Percentiles rank a stretch among this genome's conserved stretches.
Conservation (phyloP, 2,113 vertebrate genomes). For the Epinephelus moara region DNA sequence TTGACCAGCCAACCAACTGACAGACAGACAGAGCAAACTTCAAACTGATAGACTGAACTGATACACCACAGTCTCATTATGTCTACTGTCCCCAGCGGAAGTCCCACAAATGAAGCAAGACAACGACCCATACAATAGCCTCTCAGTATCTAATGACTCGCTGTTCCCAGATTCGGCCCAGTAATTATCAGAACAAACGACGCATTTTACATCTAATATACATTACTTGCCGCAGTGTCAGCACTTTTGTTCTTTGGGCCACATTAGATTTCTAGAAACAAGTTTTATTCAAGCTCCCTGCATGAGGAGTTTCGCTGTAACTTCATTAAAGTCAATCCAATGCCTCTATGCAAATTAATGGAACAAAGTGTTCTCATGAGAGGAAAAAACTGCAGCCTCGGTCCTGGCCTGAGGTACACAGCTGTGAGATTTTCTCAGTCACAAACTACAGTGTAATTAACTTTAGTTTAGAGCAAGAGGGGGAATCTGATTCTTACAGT, state of each 20-base stretch:
- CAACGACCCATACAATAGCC: not conserved
- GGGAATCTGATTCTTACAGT: not conserved
- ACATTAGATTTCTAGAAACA: slow-evolving; percentile 6
- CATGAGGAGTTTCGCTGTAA: not conserved
- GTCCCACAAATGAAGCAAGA: slow-evolving; percentile 1
- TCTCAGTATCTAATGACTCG: slow-evolving; percentile 21
- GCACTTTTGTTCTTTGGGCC: slow-evolving; percentile 31
- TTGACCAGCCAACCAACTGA: too few relatives aligned
- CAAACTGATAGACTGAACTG: not conserved
- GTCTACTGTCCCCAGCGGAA: not conserved
- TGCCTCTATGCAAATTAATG: slow-evolving; percentile 27
- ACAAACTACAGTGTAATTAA: slow-evolving; percentile 14
- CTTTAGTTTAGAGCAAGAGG: slow-evolving; percentile 5
- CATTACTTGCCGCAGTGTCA: slow-evolving; percentile 6
- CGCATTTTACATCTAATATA: slow-evolving; percentile 17
- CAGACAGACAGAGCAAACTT: too few relatives aligned
- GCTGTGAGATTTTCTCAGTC: slow-evolving; percentile 14
- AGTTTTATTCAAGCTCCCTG: slow-evolving; percentile 18
- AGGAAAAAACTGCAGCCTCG: not conserved
- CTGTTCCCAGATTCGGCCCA: not conserved
- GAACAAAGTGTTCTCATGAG: slow-evolving; percentile 37
- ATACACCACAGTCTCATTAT: not conserved
- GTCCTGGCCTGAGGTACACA: slow-evolving; percentile 8
- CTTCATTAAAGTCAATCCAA: slow-evolving; percentile 48
- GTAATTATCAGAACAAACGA: slow-evolving; percentile 17